Base-by-base conservation (phyloP, 1,140 invertebrate genomes). In the Leptonema lineaticorne region DNA sequence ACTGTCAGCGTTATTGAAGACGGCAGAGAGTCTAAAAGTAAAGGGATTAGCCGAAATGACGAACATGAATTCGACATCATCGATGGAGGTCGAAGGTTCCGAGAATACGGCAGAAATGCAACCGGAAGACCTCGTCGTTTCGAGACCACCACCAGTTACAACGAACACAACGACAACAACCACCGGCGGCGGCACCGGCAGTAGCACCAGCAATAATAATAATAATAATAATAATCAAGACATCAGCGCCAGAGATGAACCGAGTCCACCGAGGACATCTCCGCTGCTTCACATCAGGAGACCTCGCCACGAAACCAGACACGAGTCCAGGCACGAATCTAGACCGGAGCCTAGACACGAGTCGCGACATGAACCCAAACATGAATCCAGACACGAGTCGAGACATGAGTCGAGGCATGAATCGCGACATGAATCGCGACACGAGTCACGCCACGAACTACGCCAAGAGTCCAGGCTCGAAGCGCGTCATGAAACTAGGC, bases 31-130 rank as follows among this genome's bases (percentile, higher is more conserved):
- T 78, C 87, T 96, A 45, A 93, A 95, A 82, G 89, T 91, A 64
- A 93, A 94, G 83, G 93, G 94, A 76, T 84, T 96, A 75, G 92
- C 93, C 79, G 93, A 95, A 83, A 94, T 93, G 90, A 93, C 91
- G 74, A 90, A 90, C 78, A 83, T 90, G 78, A 89, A 88, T 76
- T 83, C 84, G 73, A 83, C 82, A 67, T 80, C 84, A 60, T 41
- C 64, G 37, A 58, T 53, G 58, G 73, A 69, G 58, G 67, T 68
- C 37, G 68, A 63, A 63, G 70, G 66, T 33, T 70, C 63, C 67
- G 70, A 63, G 18, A 48, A n/a, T 41, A 65, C 68, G 33, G 62
- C 26, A 4, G 58, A 18, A 26, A 69, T 66, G 56, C 70, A 65
- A 46, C 70, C 67, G 62, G 74, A 63, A 71, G 72, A 72, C 46